Evolutionary conservation across 2,113 vertebrate genomes (phyloP).

Genomic region (Hyperoodon ampullatus): DNA sequence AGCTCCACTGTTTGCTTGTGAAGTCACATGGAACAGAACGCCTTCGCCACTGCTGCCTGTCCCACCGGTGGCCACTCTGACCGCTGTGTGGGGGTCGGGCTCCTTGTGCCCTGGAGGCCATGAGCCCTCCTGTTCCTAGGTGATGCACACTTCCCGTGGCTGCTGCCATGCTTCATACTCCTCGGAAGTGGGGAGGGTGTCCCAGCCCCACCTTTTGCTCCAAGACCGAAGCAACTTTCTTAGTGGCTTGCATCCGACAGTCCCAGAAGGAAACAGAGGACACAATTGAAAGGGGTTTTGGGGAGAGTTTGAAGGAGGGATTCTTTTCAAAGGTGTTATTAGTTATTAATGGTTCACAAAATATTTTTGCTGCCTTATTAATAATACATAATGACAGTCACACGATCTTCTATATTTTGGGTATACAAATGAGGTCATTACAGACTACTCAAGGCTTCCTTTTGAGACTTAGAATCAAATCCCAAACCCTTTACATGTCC

Average conservation of each 20-base stretch:
- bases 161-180: neutral
- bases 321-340: neutral
- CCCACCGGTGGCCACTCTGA: neutral
- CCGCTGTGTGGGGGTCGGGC: neutral
- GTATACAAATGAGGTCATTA: neutral
- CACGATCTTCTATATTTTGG: neutral
- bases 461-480: neutral
- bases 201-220: neutral
- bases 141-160: accelerated
- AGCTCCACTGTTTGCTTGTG: slow-evolving; percentile 42
- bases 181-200: neutral
- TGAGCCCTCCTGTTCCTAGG: neutral
- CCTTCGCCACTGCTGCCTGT: neutral
- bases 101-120: neutral
- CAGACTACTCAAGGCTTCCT: neutral
- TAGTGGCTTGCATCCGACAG: neutral
- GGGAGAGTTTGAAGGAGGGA: neutral
- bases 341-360: neutral
- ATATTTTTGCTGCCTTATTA: neutral
- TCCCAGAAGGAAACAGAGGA: neutral
- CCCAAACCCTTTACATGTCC: neutral
- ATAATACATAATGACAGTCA: neutral
- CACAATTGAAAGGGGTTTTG: neutral
- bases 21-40: neutral
- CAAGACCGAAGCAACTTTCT: neutral